Conservation (phyloP, 2,797 vertebrate genomes). For the Vespertilio murinus region DNA sequence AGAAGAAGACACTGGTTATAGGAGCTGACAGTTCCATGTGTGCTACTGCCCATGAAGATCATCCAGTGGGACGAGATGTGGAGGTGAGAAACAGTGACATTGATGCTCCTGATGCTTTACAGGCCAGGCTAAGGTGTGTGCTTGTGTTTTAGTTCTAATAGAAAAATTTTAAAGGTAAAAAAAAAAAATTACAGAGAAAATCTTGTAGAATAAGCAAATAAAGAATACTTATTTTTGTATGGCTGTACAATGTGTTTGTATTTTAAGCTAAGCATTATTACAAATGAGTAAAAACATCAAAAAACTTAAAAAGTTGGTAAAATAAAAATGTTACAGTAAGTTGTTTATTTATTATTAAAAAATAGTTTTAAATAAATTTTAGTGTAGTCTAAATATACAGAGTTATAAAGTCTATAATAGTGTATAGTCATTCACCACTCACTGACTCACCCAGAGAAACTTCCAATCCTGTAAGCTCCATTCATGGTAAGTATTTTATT, state of each 20-base stretch:
- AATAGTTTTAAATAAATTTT: neutral
- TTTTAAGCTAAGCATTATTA: neutral
- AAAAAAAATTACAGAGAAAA: neutral
- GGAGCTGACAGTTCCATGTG: neutral
- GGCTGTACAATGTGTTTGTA: neutral
- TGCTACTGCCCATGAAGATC: neutral
- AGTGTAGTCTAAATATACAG: neutral
- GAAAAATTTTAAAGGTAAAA: neutral
- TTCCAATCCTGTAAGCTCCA: neutral
- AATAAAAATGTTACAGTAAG: neutral
- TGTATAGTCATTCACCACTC: neutral
- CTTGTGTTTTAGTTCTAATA: neutral
- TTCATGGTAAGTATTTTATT: neutral
- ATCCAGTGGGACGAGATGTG: neutral
- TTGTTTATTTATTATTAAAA: neutral
- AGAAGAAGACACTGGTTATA: neutral
- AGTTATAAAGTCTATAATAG: neutral
- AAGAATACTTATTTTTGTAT: neutral
- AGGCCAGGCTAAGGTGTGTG: neutral
- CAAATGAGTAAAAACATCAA: neutral
- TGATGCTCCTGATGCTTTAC: neutral
- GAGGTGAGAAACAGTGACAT: neutral
- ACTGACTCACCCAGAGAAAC: neutral
- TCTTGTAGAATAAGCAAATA: neutral
- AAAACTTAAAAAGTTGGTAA: neutral